Evolutionary conservation across 2,113 vertebrate genomes (phyloP), one percentile per base, ranked within the genome.

Genomic region (Notechis scutatus): DNA sequence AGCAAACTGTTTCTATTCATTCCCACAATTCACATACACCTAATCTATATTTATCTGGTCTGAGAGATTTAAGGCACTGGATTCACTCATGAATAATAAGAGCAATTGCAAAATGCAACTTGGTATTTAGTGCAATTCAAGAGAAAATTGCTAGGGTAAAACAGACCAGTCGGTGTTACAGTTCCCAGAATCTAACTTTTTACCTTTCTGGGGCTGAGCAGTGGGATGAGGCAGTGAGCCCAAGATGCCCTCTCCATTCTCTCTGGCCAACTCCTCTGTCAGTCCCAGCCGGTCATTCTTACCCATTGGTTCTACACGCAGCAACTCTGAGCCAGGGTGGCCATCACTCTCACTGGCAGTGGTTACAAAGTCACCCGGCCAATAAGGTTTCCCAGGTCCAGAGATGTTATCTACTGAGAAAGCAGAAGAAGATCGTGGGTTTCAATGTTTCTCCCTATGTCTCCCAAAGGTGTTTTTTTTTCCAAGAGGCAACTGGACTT

Each of bases 181-280:
- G 14, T 39, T 61, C n/a, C 21, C 42, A 61, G 54, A 86, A 45
- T 52, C 47, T 42, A 64, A 52, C 20, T 74, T 0, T 4, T 92
- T 94, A 99, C 99, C 98, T 98, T 97, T 99, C 96, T 99, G 98
- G 45, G 98, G 98, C 18, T 98, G 98, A 23, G 97, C 90, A 85
- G 93, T 94, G 91, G 97, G 86, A 95, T 97, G 97, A 0, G 98
- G 98, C 89, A 98, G 94, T 50, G 96, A 96, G 15, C 98, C 97
- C 87, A 98, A 95, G 56, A 95, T 91, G 91, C 94, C 92, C 2
- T 98, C 98, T 4, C 97, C 96, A 0, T 96, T 98, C 86, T 98
- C 97, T 89, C 93, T 94, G 0, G 92, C 94, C 12, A 94, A 56
- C 39, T 98, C 96, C 0, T 98, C 98, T 23, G 94, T 69, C 85